Evolutionary conservation across 2,888 invertebrate species (phyloP).

Genomic region (Lordiphosa andalusiaca): DNA sequence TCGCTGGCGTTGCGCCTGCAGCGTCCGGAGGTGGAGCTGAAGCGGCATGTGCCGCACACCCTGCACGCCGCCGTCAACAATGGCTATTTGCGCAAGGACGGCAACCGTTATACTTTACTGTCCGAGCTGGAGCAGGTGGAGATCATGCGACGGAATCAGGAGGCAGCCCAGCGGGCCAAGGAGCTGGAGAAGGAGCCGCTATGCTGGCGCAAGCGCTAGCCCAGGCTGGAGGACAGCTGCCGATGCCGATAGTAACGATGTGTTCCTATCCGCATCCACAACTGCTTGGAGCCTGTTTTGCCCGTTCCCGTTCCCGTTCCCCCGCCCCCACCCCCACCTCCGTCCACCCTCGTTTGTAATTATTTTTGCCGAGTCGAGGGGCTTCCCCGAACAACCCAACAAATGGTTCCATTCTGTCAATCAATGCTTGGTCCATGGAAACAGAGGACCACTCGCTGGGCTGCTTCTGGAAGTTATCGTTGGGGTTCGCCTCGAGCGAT

Average conservation of each 20-base stretch:
- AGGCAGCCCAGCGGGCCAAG: slow-evolving; percentile 54
- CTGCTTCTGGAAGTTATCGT: slow-evolving; percentile 27
- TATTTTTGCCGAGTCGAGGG: background rate
- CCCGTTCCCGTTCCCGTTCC: slow-evolving; percentile 5
- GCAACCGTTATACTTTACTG: slow-evolving; percentile 45
- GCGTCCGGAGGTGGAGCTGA: slow-evolving; percentile 46
- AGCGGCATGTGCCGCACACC: slow-evolving; percentile 53
- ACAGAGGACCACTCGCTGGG: slow-evolving; percentile 14
- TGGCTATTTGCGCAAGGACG: slow-evolving; percentile 51
- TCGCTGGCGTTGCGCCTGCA: slow-evolving; percentile 41
- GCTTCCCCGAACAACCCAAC: background rate
- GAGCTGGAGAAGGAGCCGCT: slow-evolving; percentile 58
- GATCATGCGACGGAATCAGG: slow-evolving; percentile 48
- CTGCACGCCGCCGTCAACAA: slow-evolving; percentile 48
- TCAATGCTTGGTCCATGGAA: background rate
- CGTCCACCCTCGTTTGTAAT: background rate
- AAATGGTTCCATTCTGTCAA: slow-evolving; percentile 7
- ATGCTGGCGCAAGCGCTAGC: slow-evolving; percentile 60
- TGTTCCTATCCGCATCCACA: slow-evolving; percentile 9
- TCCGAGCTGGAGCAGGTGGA: slow-evolving; percentile 49
- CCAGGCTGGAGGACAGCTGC: background rate
- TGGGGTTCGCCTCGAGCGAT: slow-evolving; percentile 6
- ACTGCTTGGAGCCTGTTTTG: background rate
- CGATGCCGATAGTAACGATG: background rate
- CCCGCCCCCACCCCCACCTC: background rate